Base-by-base conservation (phyloP, 2,113 vertebrate species). In the Triplophysa rosa region DNA sequence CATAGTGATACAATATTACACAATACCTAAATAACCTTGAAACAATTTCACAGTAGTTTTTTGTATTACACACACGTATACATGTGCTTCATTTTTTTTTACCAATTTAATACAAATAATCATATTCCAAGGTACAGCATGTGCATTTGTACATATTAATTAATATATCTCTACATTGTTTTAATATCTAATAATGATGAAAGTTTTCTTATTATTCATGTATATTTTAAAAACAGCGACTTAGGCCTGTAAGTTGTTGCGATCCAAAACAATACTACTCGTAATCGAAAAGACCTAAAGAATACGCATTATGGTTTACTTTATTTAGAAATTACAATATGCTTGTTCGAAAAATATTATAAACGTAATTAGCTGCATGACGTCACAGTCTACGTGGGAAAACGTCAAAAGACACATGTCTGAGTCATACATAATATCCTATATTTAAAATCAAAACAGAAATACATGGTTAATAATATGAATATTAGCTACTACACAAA, bases 351-450 rank as follows among this genome's bases (percentile, higher is more conserved):
- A 9, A 21, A 58, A 10, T 58, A 9, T n/a, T 9, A 58, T 9
- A 58, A 21, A n/a, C 16, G n/a, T n/a, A 10, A 9, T 21, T 2
- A 14, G 19, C n/a, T 40, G 8, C 2, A 21, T 59, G 54, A 42
- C 69, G 69, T 59, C 52, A 72, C 12, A 0, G 1, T 33, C n/a
- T 56, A 70, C 67, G 67, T 70, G 23, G 67, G 47, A 42, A 67
- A 69, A 29, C 16, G 24, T 54, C 24, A 56, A 49, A 12, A n/a
- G 47, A 29, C 19, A 58, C 1, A 5, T 47, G 45, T 45, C 16
- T 7, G 10, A 21, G 14, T 49, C 10, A 21, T n/a, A 64, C 33
- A 6, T 37, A 37, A 37, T 45, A 11, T 11, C 4, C 11, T 45
- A 1, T 2, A 17, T 64, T 37, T 64, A 4, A 23, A 42, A 66